Conservation (phyloP, 2,797 vertebrate species). For the Muraenolepis orangiensis region DNA sequence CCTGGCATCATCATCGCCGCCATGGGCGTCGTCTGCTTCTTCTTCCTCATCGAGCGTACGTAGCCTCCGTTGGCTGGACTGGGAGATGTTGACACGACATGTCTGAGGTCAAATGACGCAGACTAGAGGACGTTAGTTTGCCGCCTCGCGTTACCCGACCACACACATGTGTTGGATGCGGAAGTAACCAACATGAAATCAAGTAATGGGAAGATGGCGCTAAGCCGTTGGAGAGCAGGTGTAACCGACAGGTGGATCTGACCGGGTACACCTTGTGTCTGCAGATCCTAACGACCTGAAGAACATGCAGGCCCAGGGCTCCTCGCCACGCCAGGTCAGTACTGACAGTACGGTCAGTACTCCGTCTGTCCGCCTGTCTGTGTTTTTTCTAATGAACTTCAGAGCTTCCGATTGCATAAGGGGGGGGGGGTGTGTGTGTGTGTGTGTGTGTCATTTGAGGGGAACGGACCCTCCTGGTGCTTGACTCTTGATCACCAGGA, state of each 20-base stretch:
- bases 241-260: not conserved
- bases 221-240: not conserved
- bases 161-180: not conserved
- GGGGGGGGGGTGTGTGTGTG: not conserved
- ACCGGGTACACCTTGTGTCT: slow-evolving; percentile 11
- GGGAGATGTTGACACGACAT: not conserved
- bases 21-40: slow-evolving; percentile 86
- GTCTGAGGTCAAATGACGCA: not conserved
- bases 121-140: not conserved
- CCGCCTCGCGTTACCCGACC: too few relatives aligned
- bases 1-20: slow-evolving; percentile 81
- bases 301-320: slow-evolving; percentile 59
- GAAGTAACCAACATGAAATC: not conserved
- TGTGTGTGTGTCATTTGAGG: not conserved
- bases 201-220: not conserved
- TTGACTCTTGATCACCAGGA: not conserved
- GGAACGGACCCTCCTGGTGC: not conserved
- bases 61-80: slow-evolving; percentile 13
- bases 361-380: not conserved
- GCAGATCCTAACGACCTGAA: slow-evolving; percentile 92
- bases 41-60: slow-evolving; percentile 95
- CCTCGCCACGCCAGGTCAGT: slow-evolving; percentile 66
- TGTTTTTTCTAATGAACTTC: not conserved
- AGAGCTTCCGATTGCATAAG: not conserved
- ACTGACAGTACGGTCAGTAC: slow-evolving; percentile 72